These are phyloP conservation scores for Ceuthmochares aereus DNA, from an alignment of 2,113 vertebrate genomes.

Conservation along the genomic window DNA sequence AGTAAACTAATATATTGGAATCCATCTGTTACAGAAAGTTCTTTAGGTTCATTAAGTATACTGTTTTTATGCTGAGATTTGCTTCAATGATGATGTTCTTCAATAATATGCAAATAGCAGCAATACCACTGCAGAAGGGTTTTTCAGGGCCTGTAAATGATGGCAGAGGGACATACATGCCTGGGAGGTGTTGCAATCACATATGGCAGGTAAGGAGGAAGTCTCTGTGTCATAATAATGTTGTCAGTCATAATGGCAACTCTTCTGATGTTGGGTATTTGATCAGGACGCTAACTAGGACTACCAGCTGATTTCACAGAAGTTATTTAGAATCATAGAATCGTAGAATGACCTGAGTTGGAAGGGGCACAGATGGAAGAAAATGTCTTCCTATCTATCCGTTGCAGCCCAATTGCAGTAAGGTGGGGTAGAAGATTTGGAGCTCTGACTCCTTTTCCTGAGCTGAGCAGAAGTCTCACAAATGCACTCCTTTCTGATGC, in stretches of 20 bases:
- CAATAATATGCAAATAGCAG: neutral
- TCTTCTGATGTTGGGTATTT: neutral
- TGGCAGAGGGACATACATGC: neutral
- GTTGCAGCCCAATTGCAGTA: neutral
- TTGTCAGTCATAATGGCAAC: neutral
- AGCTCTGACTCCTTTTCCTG: neutral
- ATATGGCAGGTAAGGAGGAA: neutral
- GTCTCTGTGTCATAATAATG: neutral
- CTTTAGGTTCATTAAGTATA: neutral
- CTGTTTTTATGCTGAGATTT: neutral
- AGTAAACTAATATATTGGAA: neutral
- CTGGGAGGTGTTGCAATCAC: neutral
- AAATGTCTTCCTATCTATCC: neutral
- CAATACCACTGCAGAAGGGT: neutral
- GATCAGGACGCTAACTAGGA: neutral
- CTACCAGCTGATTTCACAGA: neutral
- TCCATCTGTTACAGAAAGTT: neutral
- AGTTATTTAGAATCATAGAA: neutral
- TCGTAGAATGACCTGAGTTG: too few species aligned
- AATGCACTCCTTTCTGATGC: neutral
- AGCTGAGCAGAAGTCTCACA: neutral
- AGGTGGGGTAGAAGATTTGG: neutral
- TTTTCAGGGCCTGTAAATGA: neutral
- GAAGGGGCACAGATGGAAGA: neutral
- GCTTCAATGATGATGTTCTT: neutral